Conservation (phyloP, 2,888 invertebrate genomes). For the Polymixis lichenea region DNA sequence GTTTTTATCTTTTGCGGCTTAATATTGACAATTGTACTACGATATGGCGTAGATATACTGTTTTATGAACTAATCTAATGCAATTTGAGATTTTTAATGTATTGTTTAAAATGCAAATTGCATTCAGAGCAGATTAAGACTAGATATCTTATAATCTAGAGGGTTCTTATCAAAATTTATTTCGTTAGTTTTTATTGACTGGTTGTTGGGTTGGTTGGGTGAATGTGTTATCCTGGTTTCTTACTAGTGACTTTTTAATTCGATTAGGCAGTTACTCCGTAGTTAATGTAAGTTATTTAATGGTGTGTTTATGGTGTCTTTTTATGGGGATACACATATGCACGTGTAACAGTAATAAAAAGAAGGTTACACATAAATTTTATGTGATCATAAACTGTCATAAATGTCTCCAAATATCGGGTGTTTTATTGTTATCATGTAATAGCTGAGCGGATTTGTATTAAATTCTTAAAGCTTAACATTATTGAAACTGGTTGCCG, state of each 20-base stretch:
- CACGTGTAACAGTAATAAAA: slow-evolving; percentile 35
- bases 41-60: neutral
- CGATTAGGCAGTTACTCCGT: neutral
- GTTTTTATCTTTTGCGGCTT: neutral
- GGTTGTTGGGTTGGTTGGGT: neutral
- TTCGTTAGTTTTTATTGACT: neutral
- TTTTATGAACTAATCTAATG: neutral
- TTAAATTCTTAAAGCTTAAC: slow-evolving; percentile 17
- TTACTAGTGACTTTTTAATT: neutral
- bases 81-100: neutral
- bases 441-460: slow-evolving; percentile 60
- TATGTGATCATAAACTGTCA: slow-evolving; percentile 67
- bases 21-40: neutral
- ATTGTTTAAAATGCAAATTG: neutral
- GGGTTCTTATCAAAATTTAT: neutral
- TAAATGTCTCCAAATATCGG: slow-evolving; percentile 62
- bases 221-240: neutral
- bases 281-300: neutral
- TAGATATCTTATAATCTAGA: neutral
- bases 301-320: neutral
- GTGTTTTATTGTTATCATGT: slow-evolving; percentile 70
- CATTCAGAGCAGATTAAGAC: too few relatives aligned
- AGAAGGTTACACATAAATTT: slow-evolving; percentile 56
- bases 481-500: slow-evolving; percentile 17
- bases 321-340: neutral